These are phyloP conservation scores for Paracentrotus lividus DNA, from an alignment of 53 echinoderm and acorn worm genomes.

Conservation along the genomic window DNA sequence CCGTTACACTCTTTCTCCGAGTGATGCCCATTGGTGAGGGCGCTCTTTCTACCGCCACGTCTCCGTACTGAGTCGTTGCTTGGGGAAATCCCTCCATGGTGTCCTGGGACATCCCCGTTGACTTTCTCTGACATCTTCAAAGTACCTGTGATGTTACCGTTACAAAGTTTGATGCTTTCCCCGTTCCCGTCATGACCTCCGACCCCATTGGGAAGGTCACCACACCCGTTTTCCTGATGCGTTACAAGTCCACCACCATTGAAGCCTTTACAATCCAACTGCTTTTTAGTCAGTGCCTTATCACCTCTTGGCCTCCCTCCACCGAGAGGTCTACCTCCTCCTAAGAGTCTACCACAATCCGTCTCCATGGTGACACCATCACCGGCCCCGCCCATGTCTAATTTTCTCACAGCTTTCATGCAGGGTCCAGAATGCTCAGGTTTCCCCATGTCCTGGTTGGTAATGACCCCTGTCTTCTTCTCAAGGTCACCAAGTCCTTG, in stretches of 20 bases:
- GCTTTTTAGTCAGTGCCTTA: slow-evolving; percentile 15
- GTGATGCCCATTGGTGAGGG: slow-evolving; percentile 41
- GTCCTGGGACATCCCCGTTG: neutral
- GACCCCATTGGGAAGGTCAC: neutral
- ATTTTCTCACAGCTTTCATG: slow-evolving; percentile 64
- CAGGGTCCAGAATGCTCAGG: neutral
- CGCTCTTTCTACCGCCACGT: slow-evolving; percentile 42
- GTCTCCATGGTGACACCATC: neutral
- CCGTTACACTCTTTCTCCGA: slow-evolving; percentile 44
- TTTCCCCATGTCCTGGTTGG: neutral
- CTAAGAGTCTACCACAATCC: slow-evolving; percentile 8
- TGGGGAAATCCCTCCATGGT: slow-evolving; percentile 61
- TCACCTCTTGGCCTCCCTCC: slow-evolving; percentile 15
- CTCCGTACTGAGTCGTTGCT: slow-evolving; percentile 73
- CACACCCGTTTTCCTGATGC: neutral
- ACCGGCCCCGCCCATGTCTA: slow-evolving; percentile 45
- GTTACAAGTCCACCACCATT: neutral
- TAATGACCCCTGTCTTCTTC: neutral
- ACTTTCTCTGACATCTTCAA: slow-evolving; percentile 8
- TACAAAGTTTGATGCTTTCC: neutral
- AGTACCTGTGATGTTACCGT: slow-evolving; percentile 8
- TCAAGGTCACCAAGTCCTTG: slow-evolving; percentile 70
- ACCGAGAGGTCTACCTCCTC: slow-evolving; percentile 41
- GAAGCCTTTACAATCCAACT: slow-evolving; percentile 5
- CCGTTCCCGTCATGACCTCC: neutral